phyloP scores from a whole-genome alignment of 2,888 invertebrate species.

The Ochropleura plecta region DNA sequence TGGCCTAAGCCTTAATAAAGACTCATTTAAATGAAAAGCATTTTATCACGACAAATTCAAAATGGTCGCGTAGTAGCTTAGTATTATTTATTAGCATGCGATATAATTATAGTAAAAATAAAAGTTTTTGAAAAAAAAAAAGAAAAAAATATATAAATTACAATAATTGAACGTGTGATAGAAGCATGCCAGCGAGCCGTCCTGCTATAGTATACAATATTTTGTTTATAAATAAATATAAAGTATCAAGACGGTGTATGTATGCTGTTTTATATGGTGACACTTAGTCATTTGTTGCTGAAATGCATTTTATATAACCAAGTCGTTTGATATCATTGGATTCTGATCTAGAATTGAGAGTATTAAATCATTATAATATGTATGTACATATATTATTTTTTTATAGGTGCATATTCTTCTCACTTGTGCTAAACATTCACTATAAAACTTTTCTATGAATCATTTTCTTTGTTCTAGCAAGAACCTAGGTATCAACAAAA shows the following conservation, averaged over 20 bases:
- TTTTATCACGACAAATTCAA: constrained; percentile 71
- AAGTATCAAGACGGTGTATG: constrained; percentile 67
- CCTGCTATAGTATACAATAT: constrained; percentile 71
- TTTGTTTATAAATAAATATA: constrained; percentile 66
- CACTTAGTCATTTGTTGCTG: constrained; percentile 58
- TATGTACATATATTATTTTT: constrained; percentile 29
- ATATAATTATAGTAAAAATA: constrained; percentile 77
- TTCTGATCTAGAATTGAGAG: constrained; percentile 13
- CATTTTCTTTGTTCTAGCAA: not conserved
- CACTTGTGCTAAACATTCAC: constrained; percentile 24
- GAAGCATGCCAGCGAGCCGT: constrained; percentile 81
- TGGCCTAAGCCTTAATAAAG: constrained; percentile 48
- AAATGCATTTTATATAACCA: constrained; percentile 64
- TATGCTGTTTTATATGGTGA: constrained; percentile 63
- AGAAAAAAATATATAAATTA: constrained; percentile 76
- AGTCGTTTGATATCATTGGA: constrained; percentile 12
- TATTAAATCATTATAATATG: constrained; percentile 23
- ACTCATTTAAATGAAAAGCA: constrained; percentile 43
- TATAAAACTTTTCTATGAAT: constrained; percentile 1
- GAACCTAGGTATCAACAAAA: constrained; percentile 12
- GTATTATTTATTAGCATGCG: constrained; percentile 89
- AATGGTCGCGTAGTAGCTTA: constrained; percentile 79
- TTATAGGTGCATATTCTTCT: constrained; percentile 40
- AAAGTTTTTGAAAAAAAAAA: constrained; percentile 72
- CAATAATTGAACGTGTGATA: constrained; percentile 78